A percentile compares a stretch with the other conserved stretches of the same genome.
These are phyloP conservation scores for Pseudorhombus dupliciocellatus DNA, from an alignment of 2,113 vertebrate species.

Conservation along the genomic window DNA sequence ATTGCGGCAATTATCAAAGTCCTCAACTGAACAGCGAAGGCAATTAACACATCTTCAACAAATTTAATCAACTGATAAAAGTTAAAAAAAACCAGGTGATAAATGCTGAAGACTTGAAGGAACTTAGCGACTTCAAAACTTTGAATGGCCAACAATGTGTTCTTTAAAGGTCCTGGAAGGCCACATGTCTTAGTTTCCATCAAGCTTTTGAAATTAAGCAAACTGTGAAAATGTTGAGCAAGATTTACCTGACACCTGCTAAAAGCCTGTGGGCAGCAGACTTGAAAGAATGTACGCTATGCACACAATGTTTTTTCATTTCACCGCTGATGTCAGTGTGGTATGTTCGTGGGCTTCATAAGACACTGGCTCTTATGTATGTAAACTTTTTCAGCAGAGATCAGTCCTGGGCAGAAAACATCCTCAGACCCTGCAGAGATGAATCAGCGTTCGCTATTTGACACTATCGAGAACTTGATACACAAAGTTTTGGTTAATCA, in stretches of 20 bases:
- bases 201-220: neutral
- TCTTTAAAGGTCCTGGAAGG: neutral
- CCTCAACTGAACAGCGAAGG: too few species aligned
- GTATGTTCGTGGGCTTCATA: slow-evolving; percentile 8
- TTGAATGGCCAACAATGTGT: neutral
- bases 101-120: too few species aligned
- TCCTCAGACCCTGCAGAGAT: neutral
- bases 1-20: too few species aligned
- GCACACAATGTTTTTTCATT: neutral
- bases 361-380: neutral
- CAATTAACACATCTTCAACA: too few species aligned
- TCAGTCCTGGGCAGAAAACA: neutral
- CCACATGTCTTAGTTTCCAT: neutral
- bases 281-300: neutral
- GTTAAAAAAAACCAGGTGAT: too few species aligned
- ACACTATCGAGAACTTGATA: slow-evolving; percentile 12
- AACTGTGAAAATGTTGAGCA: neutral
- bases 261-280: slow-evolving; percentile 2
- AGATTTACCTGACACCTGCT: neutral
- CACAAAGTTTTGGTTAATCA: slow-evolving; percentile 43
- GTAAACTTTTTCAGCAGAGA: neutral
- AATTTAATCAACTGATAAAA: too few species aligned
- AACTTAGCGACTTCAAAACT: neutral
- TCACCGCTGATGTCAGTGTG: slow-evolving; percentile 2
- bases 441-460: slow-evolving; percentile 17